Evolutionary conservation across 30 jellyfish, hydroid and myxozoan genomes (phyloP).

Genomic region (Pseudorhiza aurosa): DNA sequence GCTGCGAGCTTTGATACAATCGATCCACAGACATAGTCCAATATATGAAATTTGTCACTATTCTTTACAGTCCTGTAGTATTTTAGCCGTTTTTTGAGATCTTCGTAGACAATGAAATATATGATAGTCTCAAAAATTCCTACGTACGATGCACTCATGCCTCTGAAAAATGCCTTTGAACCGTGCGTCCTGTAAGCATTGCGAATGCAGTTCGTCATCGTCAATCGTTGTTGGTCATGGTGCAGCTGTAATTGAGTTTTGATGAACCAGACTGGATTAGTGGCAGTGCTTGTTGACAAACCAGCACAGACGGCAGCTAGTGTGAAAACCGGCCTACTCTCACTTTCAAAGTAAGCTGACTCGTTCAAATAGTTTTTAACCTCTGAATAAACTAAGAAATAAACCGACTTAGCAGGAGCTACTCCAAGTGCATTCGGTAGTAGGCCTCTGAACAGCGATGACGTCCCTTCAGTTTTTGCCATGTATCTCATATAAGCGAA

Average conservation of each 20-base stretch:
- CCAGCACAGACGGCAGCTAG: constrained; percentile 93
- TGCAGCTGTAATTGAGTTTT: constrained; percentile 92
- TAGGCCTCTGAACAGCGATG: constrained; percentile 85
- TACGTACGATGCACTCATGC: constrained; percentile 88
- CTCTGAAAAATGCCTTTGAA: constrained; percentile 77
- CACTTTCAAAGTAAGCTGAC: constrained; percentile 55
- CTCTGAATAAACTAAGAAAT: constrained; percentile 82
- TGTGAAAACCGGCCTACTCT: constrained; percentile 75
- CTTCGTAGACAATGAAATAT: constrained; percentile 83
- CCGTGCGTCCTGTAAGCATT: constrained; percentile 76
- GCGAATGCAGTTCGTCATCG: constrained; percentile 35
- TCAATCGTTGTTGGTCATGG: constrained; percentile 25
- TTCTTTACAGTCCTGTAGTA: constrained; percentile 2
- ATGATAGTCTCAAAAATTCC: constrained; percentile 86
- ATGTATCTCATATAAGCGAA: constrained; percentile 79
- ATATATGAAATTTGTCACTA: constrained; percentile 48
- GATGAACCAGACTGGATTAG: constrained; percentile 94
- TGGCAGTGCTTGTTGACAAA: constrained; percentile 81
- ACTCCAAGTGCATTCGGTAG: constrained; percentile 83
- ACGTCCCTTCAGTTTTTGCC: constrained; percentile 84
- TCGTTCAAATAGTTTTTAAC: constrained; percentile 63
- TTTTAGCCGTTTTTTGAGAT: constrained; percentile 55
- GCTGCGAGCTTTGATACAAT: constrained; percentile 71
- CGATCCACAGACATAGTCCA: constrained; percentile 64
- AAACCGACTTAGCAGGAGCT: constrained; percentile 90